Base-by-base conservation (phyloP, 2,888 invertebrate species). In the Fragum sueziense region DNA sequence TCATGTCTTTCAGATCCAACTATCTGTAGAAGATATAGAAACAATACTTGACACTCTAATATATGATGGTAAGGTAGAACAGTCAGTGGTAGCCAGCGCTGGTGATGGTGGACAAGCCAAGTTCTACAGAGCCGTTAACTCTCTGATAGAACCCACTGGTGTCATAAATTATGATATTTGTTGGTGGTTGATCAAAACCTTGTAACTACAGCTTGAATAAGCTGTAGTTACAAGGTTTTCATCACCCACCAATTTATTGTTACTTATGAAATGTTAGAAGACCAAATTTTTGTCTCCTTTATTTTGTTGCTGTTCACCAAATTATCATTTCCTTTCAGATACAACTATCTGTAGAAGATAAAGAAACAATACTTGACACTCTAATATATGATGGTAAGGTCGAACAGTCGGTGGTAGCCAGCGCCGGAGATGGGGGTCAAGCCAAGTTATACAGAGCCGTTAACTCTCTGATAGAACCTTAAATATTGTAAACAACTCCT, bases 161-260 rank as follows among this genome's bases (percentile, higher is more conserved):
- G 93, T 98, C 57, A 96, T 97, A 52, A 95, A 96, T n/a, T n/a
- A n/a, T n/a, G 93, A 96, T 96, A 81, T 97, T 98, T 0, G 99
- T 98, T 93, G 98, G 98, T 0, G 95, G 98, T 70, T 99, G 98
- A 92, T 97, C 98, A 0, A n/a, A n/a, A n/a, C n/a, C n/a, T n/a
- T n/a, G n/a, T n/a, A n/a, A n/a, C n/a, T n/a, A n/a, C n/a, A n/a
- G n/a, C n/a, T n/a, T n/a, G n/a, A n/a, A n/a, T n/a, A n/a, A n/a
- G n/a, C n/a, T n/a, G n/a, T n/a, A n/a, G n/a, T n/a, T n/a, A n/a
- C n/a, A n/a, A n/a, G n/a, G n/a, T n/a, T n/a, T n/a, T n/a, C n/a
- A n/a, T n/a, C n/a, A n/a, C n/a, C n/a, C n/a, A n/a, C n/a, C n/a
- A n/a, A n/a, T n/a, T n/a, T n/a, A n/a, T n/a, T n/a, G n/a, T n/a